These are phyloP conservation scores for Vireo altiloquus DNA, from an alignment of 2,113 vertebrate genomes.

Conservation along the genomic window DNA sequence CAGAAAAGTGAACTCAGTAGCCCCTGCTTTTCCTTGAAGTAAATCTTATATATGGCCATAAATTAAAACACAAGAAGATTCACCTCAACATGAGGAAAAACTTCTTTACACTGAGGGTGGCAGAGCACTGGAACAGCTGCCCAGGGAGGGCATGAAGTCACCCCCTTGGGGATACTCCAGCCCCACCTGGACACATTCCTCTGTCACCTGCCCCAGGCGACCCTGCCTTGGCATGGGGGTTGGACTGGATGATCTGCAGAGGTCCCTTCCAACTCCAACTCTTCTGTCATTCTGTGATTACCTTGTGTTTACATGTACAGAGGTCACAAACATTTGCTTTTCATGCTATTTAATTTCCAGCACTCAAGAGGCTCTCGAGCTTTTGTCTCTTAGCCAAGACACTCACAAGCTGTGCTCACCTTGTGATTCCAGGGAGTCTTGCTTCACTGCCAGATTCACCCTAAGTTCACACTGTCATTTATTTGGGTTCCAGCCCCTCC, in stretches of 20 bases:
- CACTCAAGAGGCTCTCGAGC: background rate
- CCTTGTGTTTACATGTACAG: background rate
- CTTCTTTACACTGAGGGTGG: background rate
- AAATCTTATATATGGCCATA: background rate
- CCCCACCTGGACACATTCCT: background rate
- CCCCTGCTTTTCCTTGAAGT: background rate
- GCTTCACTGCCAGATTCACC: background rate
- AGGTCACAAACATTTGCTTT: background rate
- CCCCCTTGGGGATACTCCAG: background rate
- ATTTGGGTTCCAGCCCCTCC: background rate
- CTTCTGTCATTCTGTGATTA: background rate
- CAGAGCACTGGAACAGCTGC: background rate
- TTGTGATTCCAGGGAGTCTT: constrained; percentile 25
- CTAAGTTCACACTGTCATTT: background rate
- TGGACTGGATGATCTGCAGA: background rate
- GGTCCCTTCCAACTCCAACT: background rate
- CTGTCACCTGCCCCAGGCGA: background rate
- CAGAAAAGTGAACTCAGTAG: background rate
- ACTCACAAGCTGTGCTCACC: background rate
- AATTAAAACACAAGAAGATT: background rate
- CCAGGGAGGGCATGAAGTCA: background rate
- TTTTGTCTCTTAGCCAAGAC: background rate
- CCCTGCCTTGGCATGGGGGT: background rate
- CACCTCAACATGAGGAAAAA: background rate
- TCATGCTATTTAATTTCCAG: background rate